A percentile compares a stretch with the other conserved stretches of the same genome.
phyloP scores from a whole-genome alignment of 2,797 vertebrate genomes.

The Etheostoma perlongum region DNA sequence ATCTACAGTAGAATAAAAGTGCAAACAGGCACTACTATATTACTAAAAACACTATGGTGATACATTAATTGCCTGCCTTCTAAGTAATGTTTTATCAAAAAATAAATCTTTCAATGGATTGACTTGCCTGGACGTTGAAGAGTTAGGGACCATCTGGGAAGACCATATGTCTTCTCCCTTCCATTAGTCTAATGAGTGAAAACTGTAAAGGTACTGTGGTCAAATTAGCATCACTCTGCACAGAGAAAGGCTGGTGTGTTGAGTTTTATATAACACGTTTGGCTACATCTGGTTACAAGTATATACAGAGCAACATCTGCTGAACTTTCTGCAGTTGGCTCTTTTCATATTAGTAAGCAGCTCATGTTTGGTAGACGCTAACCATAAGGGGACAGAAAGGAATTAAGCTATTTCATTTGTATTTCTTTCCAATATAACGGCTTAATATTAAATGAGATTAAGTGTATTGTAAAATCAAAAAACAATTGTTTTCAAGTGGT shows the following conservation, averaged over 20 bases:
- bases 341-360: not conserved
- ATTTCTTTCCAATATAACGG: not conserved
- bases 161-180: slow-evolving; percentile 67
- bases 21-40: too few species aligned
- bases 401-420: not conserved
- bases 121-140: slow-evolving; percentile 49
- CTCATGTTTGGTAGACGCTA: not conserved
- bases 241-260: slow-evolving; percentile 16
- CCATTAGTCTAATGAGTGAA: slow-evolving; percentile 48
- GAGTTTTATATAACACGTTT: slow-evolving; percentile 23
- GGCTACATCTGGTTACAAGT: slow-evolving; percentile 27
- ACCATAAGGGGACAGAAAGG: not conserved
- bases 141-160: slow-evolving; percentile 63
- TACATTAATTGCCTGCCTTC: too few species aligned
- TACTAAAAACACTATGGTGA: too few species aligned
- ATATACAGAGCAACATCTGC: slow-evolving; percentile 32
- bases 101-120: not conserved
- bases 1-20: not conserved
- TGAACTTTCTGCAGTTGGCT: not conserved
- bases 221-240: slow-evolving; percentile 42
- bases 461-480: not conserved
- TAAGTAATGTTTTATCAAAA: not conserved
- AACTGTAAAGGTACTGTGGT: slow-evolving; percentile 37
- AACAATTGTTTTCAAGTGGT: slow-evolving; percentile 7
- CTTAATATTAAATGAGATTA: slow-evolving; percentile 16